Base-by-base conservation (phyloP, 2,888 invertebrate species). In the Blastobasis adustella region DNA sequence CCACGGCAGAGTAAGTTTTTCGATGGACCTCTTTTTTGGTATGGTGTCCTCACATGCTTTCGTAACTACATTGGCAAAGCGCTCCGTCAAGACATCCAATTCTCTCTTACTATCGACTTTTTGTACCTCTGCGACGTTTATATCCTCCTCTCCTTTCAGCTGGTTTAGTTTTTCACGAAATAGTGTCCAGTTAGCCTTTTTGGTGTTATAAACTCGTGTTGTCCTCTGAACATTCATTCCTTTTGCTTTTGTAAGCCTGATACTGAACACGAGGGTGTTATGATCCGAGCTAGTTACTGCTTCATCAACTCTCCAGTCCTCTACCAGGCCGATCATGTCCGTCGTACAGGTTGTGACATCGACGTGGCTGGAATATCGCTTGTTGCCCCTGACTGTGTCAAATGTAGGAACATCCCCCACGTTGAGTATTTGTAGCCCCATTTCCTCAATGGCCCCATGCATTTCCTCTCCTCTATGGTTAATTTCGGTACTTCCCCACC, bases 211-310 rank as follows among this genome's bases (percentile, higher is more conserved):
- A 10, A 40, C 7, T 37, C 56, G n/a, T 10, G 54, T 50, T 45
- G 52, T 43, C 37, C 45, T 40, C 45, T 40, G 9, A 23, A 42
- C 37, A 37, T 49, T 23, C 36, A 37, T 9, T 10, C 41, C 47
- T 7, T 23, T 42, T 36, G 42, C 23, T 36, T 46, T 45, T 40
- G 49, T n/a, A 40, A 54, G 4, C 3, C 39, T 37, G 0, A 54
- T 43, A 37, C 40, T 37, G 10, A 54, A 50, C 0, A 9, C 5
- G 8, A 57, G 44, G 4, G 43, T 44, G 4, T 53, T 53, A 49
- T 57, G 54, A 40, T 57, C 57, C 8, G 57, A 57, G 7, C 45
- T 50, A 4, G 44, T 43, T 7, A 49, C 1, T 1, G 38, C 46
- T 5, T 39, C 38, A 1, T 48, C 49, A 1, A 57, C 53, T 6